These are phyloP conservation scores for Phenacoccus solenopsis DNA, from an alignment of 1,140 invertebrate species.

Conservation along the genomic window DNA sequence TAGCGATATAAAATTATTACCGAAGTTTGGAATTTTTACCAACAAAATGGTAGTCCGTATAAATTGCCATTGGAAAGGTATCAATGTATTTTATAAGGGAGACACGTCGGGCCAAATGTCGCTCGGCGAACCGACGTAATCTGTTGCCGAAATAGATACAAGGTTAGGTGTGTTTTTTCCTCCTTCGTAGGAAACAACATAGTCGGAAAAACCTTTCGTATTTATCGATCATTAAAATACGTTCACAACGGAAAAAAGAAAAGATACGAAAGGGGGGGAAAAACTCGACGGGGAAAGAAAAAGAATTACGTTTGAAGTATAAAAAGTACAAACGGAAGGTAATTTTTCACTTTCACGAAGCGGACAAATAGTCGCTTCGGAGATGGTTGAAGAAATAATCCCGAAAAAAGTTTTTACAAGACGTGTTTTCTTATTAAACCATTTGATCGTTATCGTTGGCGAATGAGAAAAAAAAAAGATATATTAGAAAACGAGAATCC, in stretches of 20 bases:
- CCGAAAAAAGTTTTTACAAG: not conserved
- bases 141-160: not conserved
- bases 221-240: constrained; percentile 3
- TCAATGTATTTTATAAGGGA: not conserved
- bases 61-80: too few relatives aligned
- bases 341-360: not conserved
- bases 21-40: too few relatives aligned
- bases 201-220: not conserved
- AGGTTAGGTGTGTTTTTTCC: not conserved
- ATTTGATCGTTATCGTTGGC: not conserved
- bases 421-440: not conserved
- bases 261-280: too few relatives aligned
- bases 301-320: not conserved
- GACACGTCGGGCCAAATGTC: not conserved
- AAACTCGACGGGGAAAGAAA: too few relatives aligned
- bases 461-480: not conserved
- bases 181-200: not conserved
- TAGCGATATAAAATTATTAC: too few relatives aligned
- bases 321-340: not conserved
- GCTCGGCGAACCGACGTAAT: not conserved
- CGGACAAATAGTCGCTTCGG: not conserved
- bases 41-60: too few relatives aligned
- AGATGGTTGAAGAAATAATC: not conserved
- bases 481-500: not conserved
- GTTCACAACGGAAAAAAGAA: not conserved